Evolutionary conservation across 2,113 vertebrate genomes (phyloP).

Genomic region (Pterocles gutturalis): DNA sequence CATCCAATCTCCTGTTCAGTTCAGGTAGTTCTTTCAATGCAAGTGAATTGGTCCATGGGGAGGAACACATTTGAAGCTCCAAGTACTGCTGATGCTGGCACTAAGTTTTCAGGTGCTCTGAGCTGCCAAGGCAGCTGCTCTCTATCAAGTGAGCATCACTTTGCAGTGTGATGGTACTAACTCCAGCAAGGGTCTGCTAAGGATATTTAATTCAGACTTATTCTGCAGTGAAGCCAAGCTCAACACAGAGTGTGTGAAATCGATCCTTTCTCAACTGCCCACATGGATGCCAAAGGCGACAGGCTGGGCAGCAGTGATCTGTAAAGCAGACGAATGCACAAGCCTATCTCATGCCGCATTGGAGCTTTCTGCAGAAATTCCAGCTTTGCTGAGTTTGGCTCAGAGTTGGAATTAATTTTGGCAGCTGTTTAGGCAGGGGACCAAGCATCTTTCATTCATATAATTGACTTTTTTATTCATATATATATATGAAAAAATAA

Average conservation of each 20-base stretch:
- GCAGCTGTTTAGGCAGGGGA: conserved; percentile 63
- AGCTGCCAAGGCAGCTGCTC: conserved; percentile 11
- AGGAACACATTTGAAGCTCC: neutral
- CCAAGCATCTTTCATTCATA: conserved; percentile 64
- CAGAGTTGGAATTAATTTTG: conserved; percentile 42
- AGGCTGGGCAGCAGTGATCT: neutral
- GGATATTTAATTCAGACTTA: neutral
- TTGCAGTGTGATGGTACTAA: neutral
- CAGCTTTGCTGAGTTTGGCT: conserved; percentile 39
- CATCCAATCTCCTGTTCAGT: neutral
- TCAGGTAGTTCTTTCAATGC: neutral
- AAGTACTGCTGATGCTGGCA: neutral
- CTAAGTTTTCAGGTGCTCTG: neutral
- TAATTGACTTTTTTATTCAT: conserved; percentile 56
- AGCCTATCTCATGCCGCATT: neutral
- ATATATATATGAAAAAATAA: conserved; percentile 15
- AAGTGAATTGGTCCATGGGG: neutral
- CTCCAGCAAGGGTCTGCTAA: neutral
- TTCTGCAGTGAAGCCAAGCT: neutral
- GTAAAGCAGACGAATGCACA: neutral
- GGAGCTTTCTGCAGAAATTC: conserved; percentile 41
- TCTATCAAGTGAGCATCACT: neutral
- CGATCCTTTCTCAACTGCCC: neutral
- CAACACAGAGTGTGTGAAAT: neutral
- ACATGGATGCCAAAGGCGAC: neutral